These are phyloP conservation scores for Schrankia costaestrigalis DNA, from an alignment of 2,888 invertebrate species.

Conservation along the genomic window DNA sequence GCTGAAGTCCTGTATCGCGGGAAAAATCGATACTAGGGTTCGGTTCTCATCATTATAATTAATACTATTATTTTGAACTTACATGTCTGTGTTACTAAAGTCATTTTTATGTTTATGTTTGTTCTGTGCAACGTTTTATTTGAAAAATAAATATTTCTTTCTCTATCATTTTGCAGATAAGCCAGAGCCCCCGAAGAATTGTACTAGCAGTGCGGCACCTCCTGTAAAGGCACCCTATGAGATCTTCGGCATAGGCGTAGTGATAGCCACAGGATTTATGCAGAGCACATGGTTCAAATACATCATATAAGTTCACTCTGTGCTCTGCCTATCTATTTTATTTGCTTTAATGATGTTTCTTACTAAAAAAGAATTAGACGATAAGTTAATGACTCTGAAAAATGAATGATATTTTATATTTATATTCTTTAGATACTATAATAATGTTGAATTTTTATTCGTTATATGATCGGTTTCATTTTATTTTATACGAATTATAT, in stretches of 20 bases:
- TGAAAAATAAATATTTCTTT: not conserved
- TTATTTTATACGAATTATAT: no score
- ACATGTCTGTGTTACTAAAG: no score
- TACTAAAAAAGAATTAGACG: slow-evolving; percentile 17
- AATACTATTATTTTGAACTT: no score
- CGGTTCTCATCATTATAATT: no score
- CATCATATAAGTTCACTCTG: slow-evolving; percentile 38
- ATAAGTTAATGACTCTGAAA: no score
- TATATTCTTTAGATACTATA: no score
- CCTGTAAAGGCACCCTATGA: slow-evolving; percentile 35
- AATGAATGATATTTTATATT: no score
- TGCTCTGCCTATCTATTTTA: slow-evolving; percentile 17
- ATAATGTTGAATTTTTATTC: no score
- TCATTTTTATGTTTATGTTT: no score
- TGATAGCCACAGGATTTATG: slow-evolving; percentile 36
- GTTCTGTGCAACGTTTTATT: not conserved
- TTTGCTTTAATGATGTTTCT: slow-evolving; percentile 22
- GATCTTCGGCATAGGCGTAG: slow-evolving; percentile 35
- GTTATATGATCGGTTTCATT: no score
- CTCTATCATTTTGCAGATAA: slow-evolving; percentile 51
- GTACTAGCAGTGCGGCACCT: slow-evolving; percentile 55
- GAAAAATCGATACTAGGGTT: no score
- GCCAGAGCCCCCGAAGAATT: slow-evolving; percentile 66
- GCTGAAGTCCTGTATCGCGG: no score
- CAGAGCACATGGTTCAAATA: slow-evolving; percentile 52